Evolutionary conservation across 2,888 invertebrate species (phyloP), one percentile per base, ranked within the genome.

Genomic region (Deilephila porcellus): DNA sequence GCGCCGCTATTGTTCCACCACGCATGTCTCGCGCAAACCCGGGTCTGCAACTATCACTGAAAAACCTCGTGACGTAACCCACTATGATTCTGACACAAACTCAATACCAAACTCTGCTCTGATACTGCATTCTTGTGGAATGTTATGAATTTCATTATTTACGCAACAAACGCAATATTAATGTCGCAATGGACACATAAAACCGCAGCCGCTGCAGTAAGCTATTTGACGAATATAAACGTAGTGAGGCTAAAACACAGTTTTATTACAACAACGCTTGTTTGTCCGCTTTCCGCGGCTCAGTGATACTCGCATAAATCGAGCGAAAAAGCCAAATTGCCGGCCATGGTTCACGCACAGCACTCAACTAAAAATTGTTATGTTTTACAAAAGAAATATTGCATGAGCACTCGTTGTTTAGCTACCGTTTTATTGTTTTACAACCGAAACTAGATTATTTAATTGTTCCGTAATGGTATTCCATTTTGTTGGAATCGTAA

Each of bases 291-390:
- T 89, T 92, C 91, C 90, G 87, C 90, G 88, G 86, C 84, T 78
- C 87, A 85, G 86, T 90, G 91, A 91, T 91, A 90, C 90, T 88
- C 91, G 82, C 91, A 93, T 94, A 94, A 94, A 94, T 93, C 89
- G 88, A 87, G 89, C 87, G 89, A 87, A 92, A 92, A 90, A 88
- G 88, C 90, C 90, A 91, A 94, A 94, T 93, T 93, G 92, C 93
- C 85, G 81, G 87, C 88, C 83, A 90, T 91, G 91, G 88, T 89
- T 90, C 90, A 90, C 90, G 86, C 83, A 88, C 88, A 82, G 85
- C 90, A 88, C 90, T 91, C 90, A 86, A 91, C 91, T 89, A 90
- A 91, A 93, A 93, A 91, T 90, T 88, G 91, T 88, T 83, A 90
- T 90, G 91, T 90, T 89, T 86, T 83, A 88, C 88, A 88, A 84